Base-by-base conservation (phyloP, 2,113 vertebrate species). In the Bolborhynchus lineola region DNA sequence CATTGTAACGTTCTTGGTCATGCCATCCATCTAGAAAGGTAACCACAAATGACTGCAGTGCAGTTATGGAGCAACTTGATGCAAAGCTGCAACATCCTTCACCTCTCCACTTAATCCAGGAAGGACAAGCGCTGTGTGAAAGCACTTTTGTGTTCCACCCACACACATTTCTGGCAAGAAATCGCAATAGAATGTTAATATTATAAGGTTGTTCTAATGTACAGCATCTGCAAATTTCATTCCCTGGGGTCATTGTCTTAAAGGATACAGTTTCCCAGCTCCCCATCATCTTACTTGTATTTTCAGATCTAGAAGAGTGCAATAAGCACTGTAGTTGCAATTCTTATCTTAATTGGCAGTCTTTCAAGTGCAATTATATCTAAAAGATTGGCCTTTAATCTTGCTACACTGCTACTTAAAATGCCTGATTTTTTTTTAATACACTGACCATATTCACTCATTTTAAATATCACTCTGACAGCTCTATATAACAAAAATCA, bases 331-430 rank as follows among this genome's bases (percentile, higher is more conserved):
- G 52, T n/a, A 90, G 62, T 65, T 88, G 77, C 74, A 82, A 79
- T 90, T 95, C 93, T 94, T 90, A 76, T 92, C 57, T 96, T 97
- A 97, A 97, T 93, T 96, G 94, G 94, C 95, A 94, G 76, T 94
- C 85, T 87, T 97, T 97, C 96, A 97, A 96, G 59, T 75, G 60
- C 94, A 97, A 94, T 96, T 97, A 96, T 75, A 92, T 80, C 47
- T 94, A 90, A 95, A 95, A 95, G 65, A 68, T 26, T 93, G 94
- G 74, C 78, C 92, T 97, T 96, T 96, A 81, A 85, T 97, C 89
- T 96, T 95, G 72, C 67, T 79, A 76, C 46, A 37, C 39, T 90
- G 89, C 17, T 97, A 85, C 82, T 95, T 95, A 90, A 96, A 97
- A 96, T 62, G 31, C n/a, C 69, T 95, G 83, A 80, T 77, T 96